Evolutionary conservation across 2,888 invertebrate species (phyloP), one percentile per base, ranked within the genome.

Genomic region (Cerceris rybyensis): DNA sequence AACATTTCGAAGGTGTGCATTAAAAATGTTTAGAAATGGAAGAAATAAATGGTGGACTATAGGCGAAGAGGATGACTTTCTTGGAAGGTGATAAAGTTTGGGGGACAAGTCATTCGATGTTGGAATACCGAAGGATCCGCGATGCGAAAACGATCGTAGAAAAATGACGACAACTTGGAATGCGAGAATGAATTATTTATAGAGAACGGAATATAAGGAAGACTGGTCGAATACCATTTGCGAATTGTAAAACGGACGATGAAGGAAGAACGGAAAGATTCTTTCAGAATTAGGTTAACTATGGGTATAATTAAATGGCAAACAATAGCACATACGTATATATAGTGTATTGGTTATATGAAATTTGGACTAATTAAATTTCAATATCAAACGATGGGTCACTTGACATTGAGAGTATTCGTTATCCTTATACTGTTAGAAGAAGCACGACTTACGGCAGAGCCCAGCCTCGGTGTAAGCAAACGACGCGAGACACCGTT

Each of bases 151-250:
- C 63, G 69, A 63, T 63, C 50, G 65, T 7, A 6, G 28, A 42
- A 63, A 46, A 80, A 81, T 79, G 83, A 81, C 75, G 75, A 83
- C 71, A 74, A 79, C 72, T 79, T 68, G 87, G 83, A 85, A 85
- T 82, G 83, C 81, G 77, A 77, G 77, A 84, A 89, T 88, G 87
- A 89, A 89, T 89, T 89, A 89, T 89, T 88, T 86, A 88, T 87
- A 86, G 70, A 80, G 81, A 81, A 64, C 74, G 64, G 74, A 79
- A 70, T 74, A 75, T 73, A 78, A 75, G 75, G 70, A 72, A 79
- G 78, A 84, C 66, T 28, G 28, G 75, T 71, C 75, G 80, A 75
- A 43, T 61, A 63, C 43, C 61, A 74, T 57, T 74, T 64, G 69
- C 68, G 42, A 79, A 68, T 70, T 79, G 43, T 63, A 60, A 46